These are phyloP conservation scores for Oreamnos americanus DNA, from an alignment of 2,113 vertebrate species.

Conservation along the genomic window DNA sequence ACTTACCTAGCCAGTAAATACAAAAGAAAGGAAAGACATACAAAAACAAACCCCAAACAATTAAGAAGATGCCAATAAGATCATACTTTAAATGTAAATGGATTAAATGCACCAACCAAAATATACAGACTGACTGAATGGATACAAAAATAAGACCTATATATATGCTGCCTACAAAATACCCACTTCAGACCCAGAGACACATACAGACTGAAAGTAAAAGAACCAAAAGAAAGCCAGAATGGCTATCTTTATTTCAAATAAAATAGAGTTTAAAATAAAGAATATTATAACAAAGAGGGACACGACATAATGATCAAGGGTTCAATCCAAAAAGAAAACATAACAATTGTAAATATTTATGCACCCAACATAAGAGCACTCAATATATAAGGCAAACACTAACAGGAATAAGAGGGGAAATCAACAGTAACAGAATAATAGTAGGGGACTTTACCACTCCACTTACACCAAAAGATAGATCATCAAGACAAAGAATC, in stretches of 20 bases:
- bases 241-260: background rate
- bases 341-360: background rate
- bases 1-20: background rate
- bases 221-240: background rate
- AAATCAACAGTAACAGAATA: background rate
- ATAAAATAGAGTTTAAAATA: background rate
- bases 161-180: background rate
- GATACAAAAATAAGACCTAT: background rate
- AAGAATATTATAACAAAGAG: background rate
- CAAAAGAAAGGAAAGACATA: background rate
- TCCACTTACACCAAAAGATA: background rate
- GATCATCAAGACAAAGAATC: background rate
- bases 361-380: background rate
- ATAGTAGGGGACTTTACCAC: background rate
- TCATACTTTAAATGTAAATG: background rate
- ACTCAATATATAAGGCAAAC: background rate
- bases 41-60: background rate
- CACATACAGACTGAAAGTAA: background rate
- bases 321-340: background rate
- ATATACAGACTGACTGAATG: background rate
- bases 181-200: background rate
- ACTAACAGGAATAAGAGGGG: background rate
- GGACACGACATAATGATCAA: background rate
- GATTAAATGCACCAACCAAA: background rate
- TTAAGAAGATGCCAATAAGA: background rate